Evolutionary conservation across 2,797 vertebrate species (phyloP), one percentile per base, ranked within the genome.

Genomic region (Chrysocyon brachyurus): DNA sequence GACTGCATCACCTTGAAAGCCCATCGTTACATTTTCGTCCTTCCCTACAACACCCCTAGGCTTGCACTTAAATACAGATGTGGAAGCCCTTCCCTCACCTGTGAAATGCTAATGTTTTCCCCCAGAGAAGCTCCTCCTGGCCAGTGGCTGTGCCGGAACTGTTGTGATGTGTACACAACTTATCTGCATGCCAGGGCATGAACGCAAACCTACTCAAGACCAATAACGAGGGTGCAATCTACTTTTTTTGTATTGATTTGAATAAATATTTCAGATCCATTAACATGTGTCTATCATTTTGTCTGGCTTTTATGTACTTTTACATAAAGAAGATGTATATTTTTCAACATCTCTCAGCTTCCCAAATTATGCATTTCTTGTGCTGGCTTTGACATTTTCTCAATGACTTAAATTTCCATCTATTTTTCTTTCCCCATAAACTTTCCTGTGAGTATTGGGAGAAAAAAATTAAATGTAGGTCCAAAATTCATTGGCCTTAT

Each of bases 261-360:
- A 73, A 64, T 16, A 61, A 52, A 31, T 3, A n/a, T 70, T 78
- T 63, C 36, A 26, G 2, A 56, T 28, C 33, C 36, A 36, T 5
- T 2, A 31, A 11, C 24, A 12, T 0, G 3, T 28, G 8, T 40
- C 33, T 33, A 12, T 33, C 21, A 0, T 46, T 6, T 10, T 6
- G 12, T n/a, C 40, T 54, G 28, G 4, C 56, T 72, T 64, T 63
- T 7, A 7, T 24, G 14, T 49, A 21, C 10, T 14, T 31, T 12
- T 56, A 2, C 4, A 26, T 46, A 26, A 36, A 79, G 11, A n/a
- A 78, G 31, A 19, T 24, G 24, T 46, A 3, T 24, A 72, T 24
- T 64, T 6, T n/a, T 40, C 52, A 33, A 33, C 17, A 68, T 21
- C 6, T 31, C 33, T 5, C 12, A 1, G 19, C 61, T 36, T 88